Conservation (phyloP, 2,888 invertebrate genomes). For the Theristus sp. region DNA sequence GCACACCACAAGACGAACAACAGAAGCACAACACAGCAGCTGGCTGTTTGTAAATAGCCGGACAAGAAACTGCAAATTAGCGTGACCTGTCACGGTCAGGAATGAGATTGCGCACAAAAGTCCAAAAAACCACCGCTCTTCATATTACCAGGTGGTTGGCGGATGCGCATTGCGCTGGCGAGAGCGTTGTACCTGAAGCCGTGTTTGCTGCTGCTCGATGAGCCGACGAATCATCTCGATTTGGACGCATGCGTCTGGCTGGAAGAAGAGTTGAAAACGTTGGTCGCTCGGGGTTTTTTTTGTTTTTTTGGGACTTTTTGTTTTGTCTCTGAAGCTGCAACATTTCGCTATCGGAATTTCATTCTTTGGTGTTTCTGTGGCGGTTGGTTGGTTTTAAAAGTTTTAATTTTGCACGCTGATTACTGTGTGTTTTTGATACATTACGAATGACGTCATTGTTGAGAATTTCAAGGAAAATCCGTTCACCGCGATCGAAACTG, state of each 20-base stretch:
- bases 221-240: slow-evolving; percentile 43
- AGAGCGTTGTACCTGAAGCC: slow-evolving; percentile 41
- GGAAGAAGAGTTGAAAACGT: slow-evolving; percentile 85
- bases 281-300: no score
- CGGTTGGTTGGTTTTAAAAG: neutral
- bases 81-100: no score
- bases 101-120: no score
- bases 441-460: no score
- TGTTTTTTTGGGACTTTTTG: no score
- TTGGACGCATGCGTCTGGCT: slow-evolving; percentile 98
- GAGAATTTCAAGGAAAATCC: neutral
- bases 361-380: neutral
- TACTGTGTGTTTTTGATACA: neutral
- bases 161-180: slow-evolving; percentile 45
- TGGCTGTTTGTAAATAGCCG: no score
- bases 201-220: slow-evolving; percentile 41
- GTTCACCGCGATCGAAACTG: neutral
- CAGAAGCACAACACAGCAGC: neutral
- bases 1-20: neutral
- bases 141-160: slow-evolving; percentile 40
- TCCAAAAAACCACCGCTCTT: no score
- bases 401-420: neutral
- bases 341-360: no score
- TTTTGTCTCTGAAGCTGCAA: no score
- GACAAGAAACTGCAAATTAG: no score